phyloP scores from a whole-genome alignment of 2,888 invertebrate species.

The Rutpela maculata region DNA sequence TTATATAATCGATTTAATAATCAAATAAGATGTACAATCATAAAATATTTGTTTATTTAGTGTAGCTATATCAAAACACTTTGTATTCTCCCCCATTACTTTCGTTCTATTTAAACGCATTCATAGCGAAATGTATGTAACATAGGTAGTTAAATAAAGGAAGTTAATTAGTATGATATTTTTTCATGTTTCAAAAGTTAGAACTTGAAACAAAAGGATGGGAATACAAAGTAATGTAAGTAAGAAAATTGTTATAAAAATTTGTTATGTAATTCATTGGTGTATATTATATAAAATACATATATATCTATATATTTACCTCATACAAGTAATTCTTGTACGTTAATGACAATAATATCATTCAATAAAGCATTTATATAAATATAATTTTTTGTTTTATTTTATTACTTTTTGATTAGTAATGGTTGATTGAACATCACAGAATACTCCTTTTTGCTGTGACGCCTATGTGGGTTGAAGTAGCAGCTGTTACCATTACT shows the following conservation, averaged over 20 bases:
- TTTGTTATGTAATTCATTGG: constrained; percentile 68
- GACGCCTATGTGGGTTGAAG: not conserved
- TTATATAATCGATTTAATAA: constrained; percentile 51
- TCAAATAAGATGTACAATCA: constrained; percentile 64
- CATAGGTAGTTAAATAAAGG: not conserved
- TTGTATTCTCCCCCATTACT: constrained; percentile 15
- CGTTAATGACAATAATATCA: constrained; percentile 73
- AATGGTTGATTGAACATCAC: too few species aligned
- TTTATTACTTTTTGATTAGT: not conserved
- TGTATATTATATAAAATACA: constrained; percentile 65
- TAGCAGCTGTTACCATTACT: not conserved
- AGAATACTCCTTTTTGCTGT: not conserved
- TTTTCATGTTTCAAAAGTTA: constrained; percentile 38
- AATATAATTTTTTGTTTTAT: constrained; percentile 19
- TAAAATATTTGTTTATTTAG: constrained; percentile 63
- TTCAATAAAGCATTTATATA: constrained; percentile 69
- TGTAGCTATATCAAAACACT: constrained; percentile 51
- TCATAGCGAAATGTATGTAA: not conserved
- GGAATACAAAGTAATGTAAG: constrained; percentile 44
- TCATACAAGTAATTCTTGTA: constrained; percentile 70
- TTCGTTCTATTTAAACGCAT: not conserved
- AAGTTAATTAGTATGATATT: not conserved
- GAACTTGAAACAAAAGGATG: constrained; percentile 8
- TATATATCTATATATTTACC: constrained; percentile 65
- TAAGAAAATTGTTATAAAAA: constrained; percentile 63